Evolutionary conservation across 2,888 invertebrate genomes (phyloP).

Genomic region (Exephanes ischioxanthus): DNA sequence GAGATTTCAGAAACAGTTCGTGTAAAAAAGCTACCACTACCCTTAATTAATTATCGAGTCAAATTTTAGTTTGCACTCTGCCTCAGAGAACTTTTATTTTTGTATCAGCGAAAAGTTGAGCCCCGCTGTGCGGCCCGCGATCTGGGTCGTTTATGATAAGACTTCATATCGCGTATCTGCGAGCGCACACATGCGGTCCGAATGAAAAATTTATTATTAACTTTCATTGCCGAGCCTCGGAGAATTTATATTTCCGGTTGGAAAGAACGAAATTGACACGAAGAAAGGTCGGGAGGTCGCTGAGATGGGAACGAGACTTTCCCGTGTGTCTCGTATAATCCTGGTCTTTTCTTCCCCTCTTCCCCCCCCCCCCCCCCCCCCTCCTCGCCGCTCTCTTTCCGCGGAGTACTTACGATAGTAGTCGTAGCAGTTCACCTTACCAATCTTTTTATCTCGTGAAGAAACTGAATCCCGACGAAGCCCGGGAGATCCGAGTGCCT

Average conservation of each 20-base stretch:
- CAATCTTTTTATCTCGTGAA: constrained; percentile 19
- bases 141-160: too few species aligned
- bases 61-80: too few species aligned
- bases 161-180: neutral
- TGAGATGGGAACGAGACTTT: neutral
- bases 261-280: constrained; percentile 18
- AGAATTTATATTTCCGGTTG: neutral
- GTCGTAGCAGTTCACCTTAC: constrained; percentile 13
- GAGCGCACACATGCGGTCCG: neutral
- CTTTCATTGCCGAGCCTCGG: neutral
- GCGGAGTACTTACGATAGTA: neutral
- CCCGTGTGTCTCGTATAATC: constrained; percentile 9
- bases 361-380: neutral
- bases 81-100: too few species aligned
- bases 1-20: too few species aligned
- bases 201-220: constrained; percentile 18
- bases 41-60: too few species aligned
- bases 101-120: too few species aligned
- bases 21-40: too few species aligned
- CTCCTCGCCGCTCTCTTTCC: neutral
- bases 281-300: constrained; percentile 31
- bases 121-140: too few species aligned
- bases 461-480: neutral
- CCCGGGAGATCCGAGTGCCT: neutral
- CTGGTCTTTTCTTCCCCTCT: neutral